Base-by-base conservation (phyloP, 2,797 vertebrate genomes). In the Rhinatrema bivittatum region DNA sequence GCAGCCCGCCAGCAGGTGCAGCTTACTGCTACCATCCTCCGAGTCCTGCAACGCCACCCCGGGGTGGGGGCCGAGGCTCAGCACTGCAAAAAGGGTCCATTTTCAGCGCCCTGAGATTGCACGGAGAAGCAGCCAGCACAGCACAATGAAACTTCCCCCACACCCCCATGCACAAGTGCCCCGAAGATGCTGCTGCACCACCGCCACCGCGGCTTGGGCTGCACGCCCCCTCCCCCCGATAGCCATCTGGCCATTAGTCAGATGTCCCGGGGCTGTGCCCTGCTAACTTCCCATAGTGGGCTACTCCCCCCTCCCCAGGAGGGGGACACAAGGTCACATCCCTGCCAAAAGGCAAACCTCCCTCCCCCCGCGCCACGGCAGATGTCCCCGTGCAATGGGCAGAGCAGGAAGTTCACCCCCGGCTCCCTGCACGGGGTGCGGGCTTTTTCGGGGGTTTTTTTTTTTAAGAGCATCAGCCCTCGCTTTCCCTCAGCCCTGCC, bases 1-100 rank as follows among this genome's bases (percentile, higher is more conserved):
- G 36, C 15, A 72, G 47, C 35, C 65, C 54, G 45, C 60, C 78
- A 63, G 60, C 72, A 70, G 71, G 62, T 68, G 71, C 70, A 70
- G 62, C 41, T 55, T 49, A 38, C 41, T 50, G 39, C 38, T 46
- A 73, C 75, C 70, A 74, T 60, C 62, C 48, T 70, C 63, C 59
- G 52, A 62, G 37, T 61, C 57, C 68, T 62, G 59, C 60, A 14
- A 15, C 55, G 70, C 60, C 51, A 53, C 47, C 65, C 38, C 20
- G 33, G 62, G 68, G 20, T 32, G 60, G 57, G 57, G 71, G 65
- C 70, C 68, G 68, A 55, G n/a, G 72, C 59, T 16, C 58, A 46
- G 29, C 19, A 28, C 41, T 50, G 62, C 31, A 19, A 40, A 72
- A 56, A n/a, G n/a, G n/a, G n/a, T n/a, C n/a, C n/a, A n/a, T 60